Evolutionary conservation across 2,797 vertebrate genomes (phyloP), one percentile per base, ranked within the genome.

Genomic region (Acipenser oxyrinchus): DNA sequence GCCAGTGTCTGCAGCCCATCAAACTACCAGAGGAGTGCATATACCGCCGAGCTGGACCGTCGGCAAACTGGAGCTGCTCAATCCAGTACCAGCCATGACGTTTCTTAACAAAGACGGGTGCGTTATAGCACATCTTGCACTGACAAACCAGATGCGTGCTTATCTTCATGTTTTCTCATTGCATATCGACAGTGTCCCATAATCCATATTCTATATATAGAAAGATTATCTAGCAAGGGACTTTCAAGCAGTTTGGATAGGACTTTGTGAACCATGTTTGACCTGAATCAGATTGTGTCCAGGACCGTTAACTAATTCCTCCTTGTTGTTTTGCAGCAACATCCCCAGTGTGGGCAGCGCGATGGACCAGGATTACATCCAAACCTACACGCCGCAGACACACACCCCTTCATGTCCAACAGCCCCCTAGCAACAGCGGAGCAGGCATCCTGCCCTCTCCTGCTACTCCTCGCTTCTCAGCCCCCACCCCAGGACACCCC

Each of bases 91-190:
- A 70, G 74, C 92, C 71, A 92, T 97, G 91, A 87, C 91, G 55
- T 96, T 96, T 81, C 85, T 89, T 71, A 93, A 91, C 88, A 98
- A 98, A 86, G 95, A 98, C 73, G 86, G 94, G 96, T 98, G 90
- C 23, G 23, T 37, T 37, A 2, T 37, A 37, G 23, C 23, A 37
- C 23, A 37, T 37, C 23, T 37, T 37, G 23, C 23, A 37, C 23
- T 37, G 23, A 37, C 4, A 37, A 37, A 37, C 23, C 23, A 37
- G 23, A 37, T 37, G 15, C 15, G 15, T 18, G 15, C 15, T 18
- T 18, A 18, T 18, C 15, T 18, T 18, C 15, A 18, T 18, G 15
- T 18, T 18, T 18, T 18, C 15, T 18, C 15, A 18, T 18, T 18
- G 15, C 15, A 18, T 18, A 18, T 18, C 15, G 15, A 18, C 15